Evolutionary conservation across 1,140 invertebrate genomes (phyloP).

Genomic region (Diorhabda elongata): DNA sequence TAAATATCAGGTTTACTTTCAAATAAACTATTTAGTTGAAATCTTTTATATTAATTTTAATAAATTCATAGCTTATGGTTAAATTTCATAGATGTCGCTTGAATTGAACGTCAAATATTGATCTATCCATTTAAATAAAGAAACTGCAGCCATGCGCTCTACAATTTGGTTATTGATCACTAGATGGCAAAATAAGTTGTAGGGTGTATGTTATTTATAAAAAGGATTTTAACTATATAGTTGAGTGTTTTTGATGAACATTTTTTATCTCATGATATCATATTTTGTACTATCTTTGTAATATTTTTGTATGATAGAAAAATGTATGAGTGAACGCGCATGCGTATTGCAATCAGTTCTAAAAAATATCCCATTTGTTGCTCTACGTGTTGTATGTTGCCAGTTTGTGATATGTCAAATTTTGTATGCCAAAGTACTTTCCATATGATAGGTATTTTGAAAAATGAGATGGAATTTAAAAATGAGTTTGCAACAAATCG

Average conservation of each 20-base stretch:
- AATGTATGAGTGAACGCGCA: constrained; percentile 5
- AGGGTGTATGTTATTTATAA: neutral
- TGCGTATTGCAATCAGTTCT: neutral
- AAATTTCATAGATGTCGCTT: no score
- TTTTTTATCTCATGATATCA: neutral
- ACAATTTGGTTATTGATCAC: constrained; percentile 20
- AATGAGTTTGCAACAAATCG: neutral
- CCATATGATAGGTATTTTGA: neutral
- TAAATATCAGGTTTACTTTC: no score
- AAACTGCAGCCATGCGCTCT: constrained; percentile 12
- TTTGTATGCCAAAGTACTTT: neutral
- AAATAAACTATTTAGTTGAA: no score
- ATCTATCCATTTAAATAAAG: neutral
- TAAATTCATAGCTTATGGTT: no score
- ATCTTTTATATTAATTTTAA: no score
- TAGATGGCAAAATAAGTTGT: constrained; percentile 18
- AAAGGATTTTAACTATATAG: neutral
- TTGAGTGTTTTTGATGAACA: neutral
- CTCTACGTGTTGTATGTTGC: constrained; percentile 8
- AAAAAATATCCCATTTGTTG: neutral
- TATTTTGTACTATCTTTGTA: neutral
- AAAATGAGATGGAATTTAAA: neutral
- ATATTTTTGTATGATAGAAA: neutral
- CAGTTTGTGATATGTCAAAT: constrained; percentile 7
- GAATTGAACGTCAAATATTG: neutral